Evolutionary conservation across 2,797 vertebrate genomes (phyloP).

Genomic region (Micrastur ruficollis): DNA sequence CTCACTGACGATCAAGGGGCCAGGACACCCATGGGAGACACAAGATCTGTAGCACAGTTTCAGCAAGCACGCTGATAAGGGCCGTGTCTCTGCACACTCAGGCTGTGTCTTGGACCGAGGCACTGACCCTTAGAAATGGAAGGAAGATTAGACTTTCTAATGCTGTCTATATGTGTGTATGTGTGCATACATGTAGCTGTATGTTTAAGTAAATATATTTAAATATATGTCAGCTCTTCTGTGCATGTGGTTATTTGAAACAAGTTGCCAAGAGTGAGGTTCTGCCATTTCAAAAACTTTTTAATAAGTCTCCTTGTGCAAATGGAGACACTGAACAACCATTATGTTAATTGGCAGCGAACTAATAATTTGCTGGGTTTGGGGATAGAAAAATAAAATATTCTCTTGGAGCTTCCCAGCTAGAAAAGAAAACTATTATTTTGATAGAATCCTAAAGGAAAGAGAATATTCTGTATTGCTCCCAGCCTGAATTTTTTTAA

Average conservation of each 20-base stretch:
- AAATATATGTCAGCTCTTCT: background rate
- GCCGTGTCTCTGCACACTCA: background rate
- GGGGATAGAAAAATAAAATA: background rate
- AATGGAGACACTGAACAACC: background rate
- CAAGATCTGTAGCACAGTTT: rapidly evolving
- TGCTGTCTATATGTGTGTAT: background rate
- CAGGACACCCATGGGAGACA: background rate
- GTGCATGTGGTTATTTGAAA: background rate
- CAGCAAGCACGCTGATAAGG: background rate
- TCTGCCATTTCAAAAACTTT: background rate
- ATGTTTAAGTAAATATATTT: background rate
- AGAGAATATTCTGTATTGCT: background rate
- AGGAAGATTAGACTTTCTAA: background rate
- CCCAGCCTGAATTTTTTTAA: background rate
- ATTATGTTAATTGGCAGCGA: background rate
- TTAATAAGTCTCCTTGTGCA: background rate
- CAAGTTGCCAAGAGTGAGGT: background rate
- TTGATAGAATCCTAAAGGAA: background rate
- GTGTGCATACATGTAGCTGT: background rate
- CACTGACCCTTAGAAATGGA: background rate
- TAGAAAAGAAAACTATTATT: background rate
- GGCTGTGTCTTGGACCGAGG: background rate
- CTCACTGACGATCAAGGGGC: background rate
- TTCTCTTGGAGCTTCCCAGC: background rate
- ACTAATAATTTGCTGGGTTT: background rate